Conservation (phyloP, 1,140 invertebrate species). For the Drosophila mauritiana region DNA sequence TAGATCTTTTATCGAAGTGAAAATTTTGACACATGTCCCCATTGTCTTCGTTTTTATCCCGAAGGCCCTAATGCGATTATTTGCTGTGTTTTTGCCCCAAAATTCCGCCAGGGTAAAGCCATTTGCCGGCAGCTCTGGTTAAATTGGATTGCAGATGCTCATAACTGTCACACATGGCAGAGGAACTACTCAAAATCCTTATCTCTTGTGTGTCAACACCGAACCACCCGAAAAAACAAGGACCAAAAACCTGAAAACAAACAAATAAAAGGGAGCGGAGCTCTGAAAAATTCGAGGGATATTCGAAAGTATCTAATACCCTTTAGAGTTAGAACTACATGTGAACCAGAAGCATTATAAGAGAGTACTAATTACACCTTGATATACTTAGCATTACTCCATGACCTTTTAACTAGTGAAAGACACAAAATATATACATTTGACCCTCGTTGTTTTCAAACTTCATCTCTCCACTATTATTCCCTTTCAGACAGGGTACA, state of each 20-base stretch:
- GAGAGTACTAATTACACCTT: too few species aligned
- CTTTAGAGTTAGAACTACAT: background rate
- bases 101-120: conserved; percentile 29
- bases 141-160: conserved; percentile 74
- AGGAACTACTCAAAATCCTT: conserved; percentile 15
- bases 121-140: conserved; percentile 59
- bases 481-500: conserved; percentile 12
- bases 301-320: conserved; percentile 12
- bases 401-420: background rate
- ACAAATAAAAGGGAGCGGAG: conserved; percentile 23
- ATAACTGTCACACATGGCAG: conserved; percentile 74
- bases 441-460: background rate
- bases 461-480: conserved; percentile 2
- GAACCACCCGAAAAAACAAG: conserved; percentile 68
- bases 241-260: conserved; percentile 37
- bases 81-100: conserved; percentile 55
- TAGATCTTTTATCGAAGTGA: conserved; percentile 32
- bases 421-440: background rate
- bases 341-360: too few species aligned
- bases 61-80: conserved; percentile 66
- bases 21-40: conserved; percentile 68
- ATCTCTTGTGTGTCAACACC: conserved; percentile 42
- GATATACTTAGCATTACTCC: background rate
- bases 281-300: background rate
- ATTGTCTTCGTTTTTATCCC: conserved; percentile 43